phyloP scores from a whole-genome alignment of 2,113 vertebrate genomes.

The Orthonyx spaldingii region DNA sequence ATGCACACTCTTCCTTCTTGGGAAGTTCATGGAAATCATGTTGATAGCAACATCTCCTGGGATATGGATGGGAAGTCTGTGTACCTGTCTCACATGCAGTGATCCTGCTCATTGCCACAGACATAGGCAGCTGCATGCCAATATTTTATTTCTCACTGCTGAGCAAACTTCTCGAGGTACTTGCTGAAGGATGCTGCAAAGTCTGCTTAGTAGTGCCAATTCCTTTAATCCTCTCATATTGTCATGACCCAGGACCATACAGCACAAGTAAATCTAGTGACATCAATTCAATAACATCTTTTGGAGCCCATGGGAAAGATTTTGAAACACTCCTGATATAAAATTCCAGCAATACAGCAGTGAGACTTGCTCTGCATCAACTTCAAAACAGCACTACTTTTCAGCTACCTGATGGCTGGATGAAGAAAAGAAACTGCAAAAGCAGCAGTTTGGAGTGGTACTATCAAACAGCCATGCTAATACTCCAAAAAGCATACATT shows the following conservation, averaged over 20 bases:
- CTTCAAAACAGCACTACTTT: neutral
- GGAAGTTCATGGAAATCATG: neutral
- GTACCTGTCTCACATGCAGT: neutral
- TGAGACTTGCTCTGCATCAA: neutral
- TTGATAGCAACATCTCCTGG: neutral
- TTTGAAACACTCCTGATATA: neutral
- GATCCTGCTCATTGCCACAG: neutral
- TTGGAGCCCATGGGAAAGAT: neutral
- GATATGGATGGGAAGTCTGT: neutral
- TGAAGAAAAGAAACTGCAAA: neutral
- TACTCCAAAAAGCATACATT: neutral
- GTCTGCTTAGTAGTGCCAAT: neutral
- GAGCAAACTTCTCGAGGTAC: neutral
- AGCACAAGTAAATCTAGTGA: neutral
- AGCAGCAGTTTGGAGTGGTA: neutral
- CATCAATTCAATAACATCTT: neutral
- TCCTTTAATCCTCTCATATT: neutral
- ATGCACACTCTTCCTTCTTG: neutral
- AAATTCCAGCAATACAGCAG: neutral
- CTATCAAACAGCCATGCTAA: neutral
- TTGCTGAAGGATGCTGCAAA: neutral
- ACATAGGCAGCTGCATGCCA: neutral
- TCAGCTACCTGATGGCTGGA: neutral
- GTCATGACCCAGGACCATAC: neutral
- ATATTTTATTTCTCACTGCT: neutral